These are phyloP conservation scores for Liasis olivaceus DNA, from an alignment of 2,797 vertebrate genomes.

Conservation along the genomic window DNA sequence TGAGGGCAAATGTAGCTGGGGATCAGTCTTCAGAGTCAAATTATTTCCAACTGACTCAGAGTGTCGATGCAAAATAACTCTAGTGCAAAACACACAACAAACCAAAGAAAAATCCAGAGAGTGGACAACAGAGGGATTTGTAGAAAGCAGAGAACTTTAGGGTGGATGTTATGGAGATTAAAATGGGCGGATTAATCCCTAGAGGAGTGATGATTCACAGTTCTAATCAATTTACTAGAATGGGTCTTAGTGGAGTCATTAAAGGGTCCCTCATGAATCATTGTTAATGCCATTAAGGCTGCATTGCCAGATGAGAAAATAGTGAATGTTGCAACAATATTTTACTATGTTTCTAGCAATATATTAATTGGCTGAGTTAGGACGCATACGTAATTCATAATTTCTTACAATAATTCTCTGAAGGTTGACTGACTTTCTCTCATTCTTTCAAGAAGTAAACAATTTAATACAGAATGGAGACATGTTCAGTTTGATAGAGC, in stretches of 20 bases:
- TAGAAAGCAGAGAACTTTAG: not conserved
- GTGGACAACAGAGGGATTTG: not conserved
- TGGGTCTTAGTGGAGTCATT: not conserved
- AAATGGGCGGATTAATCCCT: constrained; percentile 16
- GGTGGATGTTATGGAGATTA: constrained; percentile 1
- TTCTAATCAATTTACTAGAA: constrained; percentile 19
- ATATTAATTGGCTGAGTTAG: constrained; percentile 19
- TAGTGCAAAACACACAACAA: not conserved
- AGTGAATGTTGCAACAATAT: constrained; percentile 6
- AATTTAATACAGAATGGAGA: not conserved
- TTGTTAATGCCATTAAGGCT: constrained; percentile 18
- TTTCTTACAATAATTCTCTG: not conserved
- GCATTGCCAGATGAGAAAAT: constrained; percentile 3
- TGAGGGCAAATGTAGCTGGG: too few relatives aligned
- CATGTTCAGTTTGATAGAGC: not conserved
- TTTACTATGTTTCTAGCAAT: constrained; percentile 11
- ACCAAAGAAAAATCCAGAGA: not conserved
- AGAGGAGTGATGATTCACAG: constrained; percentile 20
- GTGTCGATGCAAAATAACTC: not conserved
- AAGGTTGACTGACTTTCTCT: not conserved
- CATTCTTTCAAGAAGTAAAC: not conserved
- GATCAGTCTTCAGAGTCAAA: not conserved
- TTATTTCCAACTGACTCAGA: not conserved
- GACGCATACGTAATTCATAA: not conserved
- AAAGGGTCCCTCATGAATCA: not conserved